Conservation (phyloP, 2,797 vertebrate genomes). For the Lepus townsendii region DNA sequence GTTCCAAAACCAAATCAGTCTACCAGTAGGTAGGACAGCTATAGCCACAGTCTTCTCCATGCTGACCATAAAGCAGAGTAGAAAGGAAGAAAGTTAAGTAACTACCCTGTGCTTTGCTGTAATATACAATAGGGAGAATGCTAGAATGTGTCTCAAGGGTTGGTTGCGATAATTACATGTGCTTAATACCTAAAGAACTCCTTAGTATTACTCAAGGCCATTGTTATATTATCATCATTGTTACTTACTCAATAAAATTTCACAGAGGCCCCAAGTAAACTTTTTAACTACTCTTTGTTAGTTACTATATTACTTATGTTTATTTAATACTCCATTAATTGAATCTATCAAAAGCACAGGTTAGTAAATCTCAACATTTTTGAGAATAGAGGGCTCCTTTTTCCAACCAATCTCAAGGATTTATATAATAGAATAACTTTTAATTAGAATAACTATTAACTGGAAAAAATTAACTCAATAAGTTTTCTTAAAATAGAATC, state of each 20-base stretch:
- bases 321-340: not conserved
- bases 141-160: not conserved
- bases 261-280: not conserved
- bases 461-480: not conserved
- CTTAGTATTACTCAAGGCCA: not conserved
- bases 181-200: not conserved
- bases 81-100: not conserved
- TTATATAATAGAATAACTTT: not conserved
- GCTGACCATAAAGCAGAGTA: not conserved
- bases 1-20: not conserved
- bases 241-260: not conserved
- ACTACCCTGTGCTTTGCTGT: not conserved
- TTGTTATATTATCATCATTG: not conserved
- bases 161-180: not conserved
- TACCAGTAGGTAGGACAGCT: not conserved
- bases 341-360: slow-evolving; percentile 1
- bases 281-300: slow-evolving; percentile 8
- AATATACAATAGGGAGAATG: not conserved
- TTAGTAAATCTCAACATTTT: slow-evolving; percentile 17
- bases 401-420: not conserved
- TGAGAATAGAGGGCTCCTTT: not conserved
- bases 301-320: not conserved
- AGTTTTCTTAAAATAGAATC: not conserved
- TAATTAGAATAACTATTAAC: not conserved
- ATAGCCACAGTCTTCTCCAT: not conserved